Evolutionary conservation across 2,888 invertebrate species (phyloP).

Genomic region (Noctua pronuba): DNA sequence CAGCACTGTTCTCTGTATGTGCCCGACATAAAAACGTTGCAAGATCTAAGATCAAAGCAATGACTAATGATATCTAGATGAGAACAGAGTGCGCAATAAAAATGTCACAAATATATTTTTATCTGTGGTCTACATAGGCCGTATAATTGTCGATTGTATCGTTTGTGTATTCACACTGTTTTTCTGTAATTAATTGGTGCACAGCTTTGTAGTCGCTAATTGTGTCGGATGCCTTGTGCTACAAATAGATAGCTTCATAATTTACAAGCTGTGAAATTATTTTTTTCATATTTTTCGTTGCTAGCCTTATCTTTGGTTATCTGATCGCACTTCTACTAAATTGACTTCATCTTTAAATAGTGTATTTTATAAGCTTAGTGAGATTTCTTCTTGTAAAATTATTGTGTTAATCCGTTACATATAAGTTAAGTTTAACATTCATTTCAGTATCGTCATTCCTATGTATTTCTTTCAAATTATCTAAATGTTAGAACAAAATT

Average conservation of each 20-base stretch:
- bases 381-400: not conserved
- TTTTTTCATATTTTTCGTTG: constrained; percentile 30
- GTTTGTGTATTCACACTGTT: constrained; percentile 65
- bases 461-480: constrained; percentile 9
- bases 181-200: constrained; percentile 58
- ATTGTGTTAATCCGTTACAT: constrained; percentile 1
- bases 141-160: constrained; percentile 77
- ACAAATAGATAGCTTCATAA: constrained; percentile 12
- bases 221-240: constrained; percentile 37
- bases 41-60: constrained; percentile 87
- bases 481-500: constrained; percentile 53
- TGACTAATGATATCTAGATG: constrained; percentile 87
- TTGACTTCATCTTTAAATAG: not conserved
- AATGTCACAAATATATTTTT: constrained; percentile 84
- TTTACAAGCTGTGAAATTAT: constrained; percentile 6
- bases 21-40: constrained; percentile 83
- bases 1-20: constrained; percentile 74
- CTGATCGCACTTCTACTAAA: constrained; percentile 1
- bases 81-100: constrained; percentile 87
- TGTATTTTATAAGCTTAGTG: not conserved
- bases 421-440: not conserved
- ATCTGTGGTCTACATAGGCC: constrained; percentile 74
- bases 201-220: constrained; percentile 58
- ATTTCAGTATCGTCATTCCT: constrained; percentile 17
- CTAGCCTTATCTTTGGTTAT: constrained; percentile 1